Evolutionary conservation across 2,888 invertebrate genomes (phyloP).

Genomic region (Mimas tiliae): DNA sequence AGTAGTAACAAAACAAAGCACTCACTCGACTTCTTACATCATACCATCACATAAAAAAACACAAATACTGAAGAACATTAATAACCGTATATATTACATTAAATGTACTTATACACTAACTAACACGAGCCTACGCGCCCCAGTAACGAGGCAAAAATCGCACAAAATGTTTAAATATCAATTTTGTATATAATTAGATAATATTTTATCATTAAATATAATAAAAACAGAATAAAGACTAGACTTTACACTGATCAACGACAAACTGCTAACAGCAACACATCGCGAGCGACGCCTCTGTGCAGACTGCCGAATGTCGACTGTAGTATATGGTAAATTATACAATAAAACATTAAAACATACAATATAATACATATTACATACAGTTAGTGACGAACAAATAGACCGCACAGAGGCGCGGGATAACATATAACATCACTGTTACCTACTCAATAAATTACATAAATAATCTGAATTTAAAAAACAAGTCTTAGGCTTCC

Average conservation of each 20-base stretch:
- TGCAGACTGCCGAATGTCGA: conserved; percentile 42
- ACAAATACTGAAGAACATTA: conserved; percentile 83
- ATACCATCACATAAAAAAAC: conserved; percentile 70
- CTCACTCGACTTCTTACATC: conserved; percentile 52
- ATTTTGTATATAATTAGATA: conserved; percentile 78
- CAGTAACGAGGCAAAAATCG: conserved; percentile 66
- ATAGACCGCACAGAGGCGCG: conserved; percentile 56
- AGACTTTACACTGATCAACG: conserved; percentile 85
- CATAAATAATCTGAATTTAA: conserved; percentile 83
- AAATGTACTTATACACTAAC: conserved; percentile 81
- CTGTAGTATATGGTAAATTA: no score
- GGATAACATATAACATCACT: conserved; percentile 62
- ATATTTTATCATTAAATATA: conserved; percentile 77
- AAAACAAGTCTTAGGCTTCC: conserved; percentile 82
- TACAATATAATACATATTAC: neutral
- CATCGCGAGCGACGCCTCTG: conserved; percentile 61
- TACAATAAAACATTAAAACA: conserved; percentile 27
- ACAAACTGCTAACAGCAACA: conserved; percentile 78
- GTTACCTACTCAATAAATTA: conserved; percentile 82
- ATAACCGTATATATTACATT: conserved; percentile 80
- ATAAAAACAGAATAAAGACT: conserved; percentile 84
- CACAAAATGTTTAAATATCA: conserved; percentile 78
- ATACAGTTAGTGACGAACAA: neutral
- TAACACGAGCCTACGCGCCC: conserved; percentile 78
- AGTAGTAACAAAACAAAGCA: conserved; percentile 76